A percentile compares a stretch with the other conserved stretches of the same genome.
phyloP scores from a whole-genome alignment of 2,888 invertebrate genomes.

The Noctua comes region DNA sequence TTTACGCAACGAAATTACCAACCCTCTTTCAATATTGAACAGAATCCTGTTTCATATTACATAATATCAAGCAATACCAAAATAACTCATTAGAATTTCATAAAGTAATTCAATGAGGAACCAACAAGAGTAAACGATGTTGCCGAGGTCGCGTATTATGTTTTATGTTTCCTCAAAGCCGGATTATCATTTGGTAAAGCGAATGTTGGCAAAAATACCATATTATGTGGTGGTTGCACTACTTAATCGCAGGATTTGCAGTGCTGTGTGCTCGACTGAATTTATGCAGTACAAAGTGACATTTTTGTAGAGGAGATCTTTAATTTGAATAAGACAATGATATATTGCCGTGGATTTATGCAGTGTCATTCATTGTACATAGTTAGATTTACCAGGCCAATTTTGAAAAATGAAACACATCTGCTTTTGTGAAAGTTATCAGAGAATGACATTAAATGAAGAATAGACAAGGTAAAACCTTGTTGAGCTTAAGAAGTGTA shows the following conservation, averaged over 20 bases:
- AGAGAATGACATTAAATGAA: not conserved
- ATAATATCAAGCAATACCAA: conserved; percentile 41
- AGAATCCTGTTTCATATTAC: conserved; percentile 36
- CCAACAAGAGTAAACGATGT: conserved; percentile 25
- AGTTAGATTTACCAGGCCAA: not conserved
- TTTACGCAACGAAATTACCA: conserved; percentile 20
- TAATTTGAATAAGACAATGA: conserved; percentile 43
- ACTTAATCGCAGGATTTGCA: conserved; percentile 47
- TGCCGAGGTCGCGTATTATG: conserved; percentile 20
- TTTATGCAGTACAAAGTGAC: conserved; percentile 45
- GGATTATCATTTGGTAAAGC: conserved; percentile 47
- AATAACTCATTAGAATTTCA: conserved; percentile 49
- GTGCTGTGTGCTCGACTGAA: conserved; percentile 34
- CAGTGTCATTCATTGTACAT: conserved; percentile 5
- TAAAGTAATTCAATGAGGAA: conserved; percentile 53
- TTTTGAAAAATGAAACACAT: not conserved
- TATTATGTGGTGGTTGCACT: conserved; percentile 30
- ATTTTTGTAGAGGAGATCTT: conserved; percentile 33
- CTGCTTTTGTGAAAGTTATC: not conserved
- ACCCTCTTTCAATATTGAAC: conserved; percentile 26
- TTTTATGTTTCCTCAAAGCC: conserved; percentile 39
- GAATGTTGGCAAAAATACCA: conserved; percentile 49
- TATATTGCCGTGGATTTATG: conserved; percentile 17
- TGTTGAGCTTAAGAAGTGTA: not conserved
- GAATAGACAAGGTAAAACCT: not conserved